Evolutionary conservation across 2,797 vertebrate genomes (phyloP), one percentile per base, ranked within the genome.

Genomic region (Sphenodon punctatus): DNA sequence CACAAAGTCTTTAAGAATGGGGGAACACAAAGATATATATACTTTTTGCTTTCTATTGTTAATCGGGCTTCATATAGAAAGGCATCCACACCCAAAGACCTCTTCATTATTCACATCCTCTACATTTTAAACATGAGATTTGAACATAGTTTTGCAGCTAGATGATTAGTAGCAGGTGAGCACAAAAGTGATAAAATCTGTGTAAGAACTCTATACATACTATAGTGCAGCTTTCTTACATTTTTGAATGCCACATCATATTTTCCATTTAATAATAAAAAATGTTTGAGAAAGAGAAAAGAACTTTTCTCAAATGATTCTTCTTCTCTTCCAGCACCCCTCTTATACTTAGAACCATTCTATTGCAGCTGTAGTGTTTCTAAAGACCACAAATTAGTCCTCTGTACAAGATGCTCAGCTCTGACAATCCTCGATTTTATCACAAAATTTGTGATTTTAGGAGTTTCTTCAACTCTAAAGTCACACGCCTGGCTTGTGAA

Each of bases 101-200:
- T 87, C 67, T 55, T 38, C 8, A 25, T 76, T 48, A 65, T 78
- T 63, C 78, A 48, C 46, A 83, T 58, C 13, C 34, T 88, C 38
- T 73, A 45, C 49, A 39, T 67, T 73, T 70, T 60, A 74, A 22
- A 41, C 82, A 22, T 5, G 34, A 58, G 41, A 67, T 76, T 64
- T 64, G n/a, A 60, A 74, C 27, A 22, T 65, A 55, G 32, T 39
- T 6, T 36, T 36, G 34, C 34, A 36, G 34, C 36, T 70, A 45
- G 1, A 2, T 13, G 45, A 78, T 25, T 14, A 67, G 70, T 3
- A 58, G 38, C 10, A 53, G 3, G 8, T 11, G 73, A 78, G 8
- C 60, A 64, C 41, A 42, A 46, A 9, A 9, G 41, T 23, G 46
- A 79, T 73, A 60, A 22, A 10, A 27, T 70, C 27, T 56, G n/a